Percentiles rank a stretch among this genome's conserved stretches.
phyloP scores from a whole-genome alignment of 1,140 invertebrate species.

The Armadillidium nasatum region DNA sequence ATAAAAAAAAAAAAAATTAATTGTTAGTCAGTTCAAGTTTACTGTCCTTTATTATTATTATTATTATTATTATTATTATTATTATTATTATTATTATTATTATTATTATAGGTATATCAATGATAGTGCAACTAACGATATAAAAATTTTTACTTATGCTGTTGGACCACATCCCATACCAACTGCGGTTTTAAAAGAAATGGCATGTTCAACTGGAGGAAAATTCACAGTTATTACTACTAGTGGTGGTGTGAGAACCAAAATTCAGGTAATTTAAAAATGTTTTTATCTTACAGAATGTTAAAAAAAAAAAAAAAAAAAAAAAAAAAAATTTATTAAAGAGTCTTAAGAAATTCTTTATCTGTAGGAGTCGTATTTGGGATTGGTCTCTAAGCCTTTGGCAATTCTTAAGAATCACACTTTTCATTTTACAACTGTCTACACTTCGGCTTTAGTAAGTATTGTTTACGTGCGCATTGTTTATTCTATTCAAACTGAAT shows the following conservation, averaged over 20 bases:
- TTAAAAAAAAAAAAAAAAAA: too few species aligned
- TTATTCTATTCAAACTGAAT: too few species aligned
- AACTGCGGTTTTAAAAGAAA: slow-evolving; percentile 48
- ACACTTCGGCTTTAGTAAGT: background rate
- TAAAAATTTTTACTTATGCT: slow-evolving; percentile 50
- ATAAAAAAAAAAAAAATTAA: background rate
- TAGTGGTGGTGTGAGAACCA: slow-evolving; percentile 54
- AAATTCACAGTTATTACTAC: slow-evolving; percentile 54
- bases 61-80: background rate
- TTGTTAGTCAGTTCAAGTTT: background rate
- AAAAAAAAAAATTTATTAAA: too few species aligned
- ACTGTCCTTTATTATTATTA: background rate
- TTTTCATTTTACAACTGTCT: background rate
- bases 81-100: background rate
- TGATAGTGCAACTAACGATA: slow-evolving; percentile 41
- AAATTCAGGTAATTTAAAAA: slow-evolving; percentile 52
- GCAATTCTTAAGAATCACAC: background rate
- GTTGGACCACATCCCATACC: slow-evolving; percentile 51
- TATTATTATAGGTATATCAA: slow-evolving; percentile 28
- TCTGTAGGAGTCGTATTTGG: background rate
- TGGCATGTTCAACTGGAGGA: slow-evolving; percentile 50
- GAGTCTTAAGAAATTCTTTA: background rate
- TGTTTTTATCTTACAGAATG: background rate
- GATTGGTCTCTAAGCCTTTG: background rate
- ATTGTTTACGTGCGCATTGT: background rate